Percentiles rank a stretch among this genome's conserved stretches.
Conservation (phyloP, 2,113 vertebrate genomes). For the Poeciliopsis turrubarensis region DNA sequence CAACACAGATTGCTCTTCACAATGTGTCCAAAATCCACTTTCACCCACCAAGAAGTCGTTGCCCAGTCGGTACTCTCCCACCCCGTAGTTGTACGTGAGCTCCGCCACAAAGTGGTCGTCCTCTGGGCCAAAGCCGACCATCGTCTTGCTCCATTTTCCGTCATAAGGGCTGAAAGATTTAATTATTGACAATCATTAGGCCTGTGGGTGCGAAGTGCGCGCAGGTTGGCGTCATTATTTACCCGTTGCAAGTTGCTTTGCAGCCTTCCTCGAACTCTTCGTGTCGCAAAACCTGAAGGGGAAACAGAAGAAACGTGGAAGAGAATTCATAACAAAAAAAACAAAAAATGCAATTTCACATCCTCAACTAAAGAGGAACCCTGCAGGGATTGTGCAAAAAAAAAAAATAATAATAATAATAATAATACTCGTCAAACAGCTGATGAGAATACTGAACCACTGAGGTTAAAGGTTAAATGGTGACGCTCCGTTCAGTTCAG, state of each 20-base stretch:
- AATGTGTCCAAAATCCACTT: not conserved
- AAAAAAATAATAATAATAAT: too few species aligned
- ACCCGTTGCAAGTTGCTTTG: slow-evolving; percentile 96
- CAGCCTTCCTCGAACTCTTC: slow-evolving; percentile 98
- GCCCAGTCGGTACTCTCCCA: slow-evolving; percentile 90
- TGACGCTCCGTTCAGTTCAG: not conserved
- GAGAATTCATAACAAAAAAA: not conserved
- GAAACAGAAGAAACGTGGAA: not conserved
- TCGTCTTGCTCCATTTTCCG: slow-evolving; percentile 99
- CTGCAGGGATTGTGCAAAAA: not conserved
- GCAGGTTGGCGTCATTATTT: slow-evolving; percentile 1
- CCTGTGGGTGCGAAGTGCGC: slow-evolving; percentile 33
- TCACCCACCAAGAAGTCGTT: slow-evolving; percentile 93
- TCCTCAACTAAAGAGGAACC: not conserved
- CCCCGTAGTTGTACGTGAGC: slow-evolving; percentile 95
- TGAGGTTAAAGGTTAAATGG: not conserved
- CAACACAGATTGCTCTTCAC: not conserved
- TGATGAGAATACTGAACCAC: not conserved
- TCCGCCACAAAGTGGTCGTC: slow-evolving; percentile 94
- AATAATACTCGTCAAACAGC: not conserved
- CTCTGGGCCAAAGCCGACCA: slow-evolving; percentile 95
- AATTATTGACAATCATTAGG: not conserved
- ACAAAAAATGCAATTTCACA: not conserved
- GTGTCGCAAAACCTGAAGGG: slow-evolving; percentile 87
- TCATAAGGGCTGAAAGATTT: slow-evolving; percentile 87